Conservation (phyloP, 2,888 invertebrate genomes). For the Philhelius pedissequus region DNA sequence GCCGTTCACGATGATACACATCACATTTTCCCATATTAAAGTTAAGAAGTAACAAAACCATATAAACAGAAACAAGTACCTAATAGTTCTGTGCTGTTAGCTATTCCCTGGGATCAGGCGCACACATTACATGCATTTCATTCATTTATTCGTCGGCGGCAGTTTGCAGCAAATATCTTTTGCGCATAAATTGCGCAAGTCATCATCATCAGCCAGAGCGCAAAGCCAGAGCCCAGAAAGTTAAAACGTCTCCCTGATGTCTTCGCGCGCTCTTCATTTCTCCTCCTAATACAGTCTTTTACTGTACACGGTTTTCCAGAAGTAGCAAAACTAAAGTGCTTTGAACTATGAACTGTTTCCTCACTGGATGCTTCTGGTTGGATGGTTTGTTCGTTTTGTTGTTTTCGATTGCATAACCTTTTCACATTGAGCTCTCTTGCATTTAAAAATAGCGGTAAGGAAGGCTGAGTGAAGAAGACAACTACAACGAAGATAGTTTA, state of each 20-base stretch:
- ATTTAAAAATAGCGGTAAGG: constrained; percentile 32
- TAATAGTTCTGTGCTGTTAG: constrained; percentile 54
- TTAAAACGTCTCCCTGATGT: constrained; percentile 21
- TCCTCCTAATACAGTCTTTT: neutral
- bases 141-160: constrained; percentile 55
- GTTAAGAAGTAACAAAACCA: constrained; percentile 24
- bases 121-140: constrained; percentile 49
- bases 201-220: constrained; percentile 29
- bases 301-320: constrained; percentile 23
- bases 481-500: neutral
- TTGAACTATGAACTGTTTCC: constrained; percentile 67
- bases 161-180: constrained; percentile 46
- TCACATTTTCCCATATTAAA: constrained; percentile 57
- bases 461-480: constrained; percentile 9
- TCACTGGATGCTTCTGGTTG: constrained; percentile 52
- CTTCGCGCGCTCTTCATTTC: neutral
- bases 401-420: constrained; percentile 60
- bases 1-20: constrained; percentile 25
- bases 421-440: constrained; percentile 13
- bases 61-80: constrained; percentile 11
- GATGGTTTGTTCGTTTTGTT: constrained; percentile 25
- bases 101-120: constrained; percentile 44
- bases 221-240: constrained; percentile 21
- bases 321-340: constrained; percentile 60
- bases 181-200: constrained; percentile 41